Evolutionary conservation across 2,797 vertebrate genomes (phyloP), one percentile per base, ranked within the genome.

Genomic region (Myiothlypis chrysogaster): DNA sequence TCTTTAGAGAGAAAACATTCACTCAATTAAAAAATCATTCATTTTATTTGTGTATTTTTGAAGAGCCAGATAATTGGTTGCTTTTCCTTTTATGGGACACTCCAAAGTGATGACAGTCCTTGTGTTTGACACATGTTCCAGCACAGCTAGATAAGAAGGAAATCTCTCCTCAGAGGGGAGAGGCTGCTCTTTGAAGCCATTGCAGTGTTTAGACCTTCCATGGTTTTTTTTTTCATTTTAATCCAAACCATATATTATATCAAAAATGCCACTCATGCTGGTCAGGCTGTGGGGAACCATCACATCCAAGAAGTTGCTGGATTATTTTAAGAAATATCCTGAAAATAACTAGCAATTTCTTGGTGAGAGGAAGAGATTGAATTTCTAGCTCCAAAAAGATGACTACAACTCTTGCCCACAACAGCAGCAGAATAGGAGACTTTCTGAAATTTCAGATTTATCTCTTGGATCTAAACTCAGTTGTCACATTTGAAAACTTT

Each of bases 81-180:
- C 49, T 83, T 83, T 88, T 91, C 85, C 72, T 95, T 94, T 93
- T 83, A 92, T 63, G 69, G 72, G 76, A 92, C 82, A 82, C 91
- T 89, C 55, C 39, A 79, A 90, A 93, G 95, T 43, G 83, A 88
- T 90, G 85, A 79, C 2, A 9, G 77, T 76, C 63, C 9, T 72
- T 91, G 76, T 91, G 91, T 94, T 96, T 96, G 92, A 96, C 89
- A 95, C 66, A 89, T 76, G 89, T 84, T 94, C 82, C 5, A 0
- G 85, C 84, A 95, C 69, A 91, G 91, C 80, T 77, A 93, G 72
- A 91, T 92, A 95, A 96, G 79, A 85, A 83, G 79, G 50, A 97
- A 89, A 77, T 84, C 79, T 89, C 89, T 83, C 89, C 80, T 89
- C 50, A 41, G 79, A 75, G 10, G 12, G 43, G 44, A 90, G 71